Conservation (phyloP, 2,797 vertebrate genomes). For the Enteromius anoplus region DNA sequence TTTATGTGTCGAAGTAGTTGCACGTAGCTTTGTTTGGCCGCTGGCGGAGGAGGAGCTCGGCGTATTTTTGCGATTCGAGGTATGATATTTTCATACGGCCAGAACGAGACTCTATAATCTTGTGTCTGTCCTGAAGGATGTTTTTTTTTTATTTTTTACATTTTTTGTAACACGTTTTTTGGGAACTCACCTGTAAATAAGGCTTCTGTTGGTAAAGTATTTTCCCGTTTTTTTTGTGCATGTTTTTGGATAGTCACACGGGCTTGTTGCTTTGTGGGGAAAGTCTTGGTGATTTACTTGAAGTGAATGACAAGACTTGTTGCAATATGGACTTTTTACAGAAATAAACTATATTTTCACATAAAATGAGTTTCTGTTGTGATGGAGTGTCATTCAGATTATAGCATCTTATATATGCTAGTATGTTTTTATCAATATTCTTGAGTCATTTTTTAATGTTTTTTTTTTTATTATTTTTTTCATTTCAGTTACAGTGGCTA, state of each 20-base stretch:
- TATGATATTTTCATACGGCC: conserved; percentile 71
- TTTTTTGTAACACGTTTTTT: conserved; percentile 77
- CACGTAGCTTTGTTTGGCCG: conserved; percentile 52
- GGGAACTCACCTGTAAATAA: conserved; percentile 77
- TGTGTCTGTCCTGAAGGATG: conserved; percentile 65
- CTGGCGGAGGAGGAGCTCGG: conserved; percentile 56
- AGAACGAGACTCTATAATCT: conserved; percentile 52
- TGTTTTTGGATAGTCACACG: conserved; percentile 60
- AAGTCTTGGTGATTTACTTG: conserved; percentile 68
- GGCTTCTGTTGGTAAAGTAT: conserved; percentile 51
- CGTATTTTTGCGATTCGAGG: conserved; percentile 59
- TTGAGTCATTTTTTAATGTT: background rate
- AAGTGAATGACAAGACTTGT: conserved; percentile 67
- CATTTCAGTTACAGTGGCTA: background rate
- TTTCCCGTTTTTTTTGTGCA: conserved; percentile 74
- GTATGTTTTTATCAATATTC: background rate
- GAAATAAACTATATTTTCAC: conserved; percentile 86
- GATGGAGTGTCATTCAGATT: background rate
- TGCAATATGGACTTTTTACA: conserved; percentile 80
- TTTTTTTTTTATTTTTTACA: conserved; percentile 66
- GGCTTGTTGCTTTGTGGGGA: conserved; percentile 59
- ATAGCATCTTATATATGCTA: background rate
- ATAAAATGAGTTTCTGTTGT: background rate
- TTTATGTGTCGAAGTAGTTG: conserved; percentile 76
- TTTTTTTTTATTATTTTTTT: no score